Evolutionary conservation across 1,140 invertebrate species (phyloP), one percentile per base, ranked within the genome.

Genomic region (Drosophila sproati): DNA sequence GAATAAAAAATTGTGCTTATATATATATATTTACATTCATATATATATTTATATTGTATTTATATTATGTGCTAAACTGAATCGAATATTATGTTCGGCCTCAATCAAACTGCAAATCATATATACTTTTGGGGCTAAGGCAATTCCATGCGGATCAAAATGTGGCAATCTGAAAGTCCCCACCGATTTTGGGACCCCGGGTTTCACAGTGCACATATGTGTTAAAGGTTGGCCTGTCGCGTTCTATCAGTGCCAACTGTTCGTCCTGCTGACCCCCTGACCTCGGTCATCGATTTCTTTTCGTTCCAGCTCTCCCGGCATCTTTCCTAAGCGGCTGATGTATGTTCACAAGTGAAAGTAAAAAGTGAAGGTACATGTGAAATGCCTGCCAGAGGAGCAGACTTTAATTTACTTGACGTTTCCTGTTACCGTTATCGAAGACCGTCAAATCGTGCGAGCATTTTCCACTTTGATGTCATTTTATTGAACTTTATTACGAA

Each of bases 401-500:
- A 31, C 79, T 82, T 82, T 79, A 79, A 86, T 77, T 82, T 82
- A 77, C 62, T 82, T 82, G 70, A 68, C 41, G 35, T 64, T 56
- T 51, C 67, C 66, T 51, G 51, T 54, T 60, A 56, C 56, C 62
- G 48, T 77, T 69, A 77, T 82, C 80, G 52, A 8, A n/a, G 39
- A 76, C 55, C 45, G 61, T 62, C 47, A 73, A 73, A 67, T 73
- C 54, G 47, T 67, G 62, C 43, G 10, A 61, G 54, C 32, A 29
- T 47, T 72, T 64, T 86, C 66, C 78, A 55, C 64, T 80, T 71
- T 77, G 72, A 70, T 85, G 73, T 80, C 62, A 83, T 80, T 88
- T 88, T 83, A 88, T 88, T 88, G 70, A 78, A 88, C 85, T 80
- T 83, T 89, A 86, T 82, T 88, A 54, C 70, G 61, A 77, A 66